These are phyloP conservation scores for Metaphire vulgaris DNA, from an alignment of 1,140 invertebrate genomes.

Conservation along the genomic window DNA sequence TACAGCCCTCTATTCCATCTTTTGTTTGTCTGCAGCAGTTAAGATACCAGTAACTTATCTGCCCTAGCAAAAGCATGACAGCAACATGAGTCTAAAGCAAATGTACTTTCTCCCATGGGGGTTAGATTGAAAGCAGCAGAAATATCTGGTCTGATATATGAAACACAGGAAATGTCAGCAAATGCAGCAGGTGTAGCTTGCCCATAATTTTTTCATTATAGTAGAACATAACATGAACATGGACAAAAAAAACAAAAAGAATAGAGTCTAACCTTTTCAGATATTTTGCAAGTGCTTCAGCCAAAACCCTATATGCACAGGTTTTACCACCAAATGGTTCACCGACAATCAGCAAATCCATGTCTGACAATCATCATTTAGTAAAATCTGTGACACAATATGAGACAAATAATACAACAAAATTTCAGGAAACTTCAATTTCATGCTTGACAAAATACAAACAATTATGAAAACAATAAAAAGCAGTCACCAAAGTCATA, in stretches of 20 bases:
- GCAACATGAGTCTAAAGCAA: constrained; percentile 62
- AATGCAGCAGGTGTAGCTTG: constrained; percentile 50
- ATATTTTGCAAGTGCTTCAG: constrained; percentile 67
- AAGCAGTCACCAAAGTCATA: no score
- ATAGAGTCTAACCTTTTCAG: constrained; percentile 66
- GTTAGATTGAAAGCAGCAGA: no score
- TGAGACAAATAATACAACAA: neutral
- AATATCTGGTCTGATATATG: no score
- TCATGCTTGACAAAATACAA: no score
- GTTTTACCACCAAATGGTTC: constrained; percentile 67
- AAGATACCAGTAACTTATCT: no score
- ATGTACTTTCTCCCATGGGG: no score
- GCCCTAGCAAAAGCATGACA: no score
- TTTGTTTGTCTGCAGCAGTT: no score
- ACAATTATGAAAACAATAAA: no score
- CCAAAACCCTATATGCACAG: constrained; percentile 60
- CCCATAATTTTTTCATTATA: constrained; percentile 73
- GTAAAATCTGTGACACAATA: constrained; percentile 61
- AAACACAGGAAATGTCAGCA: no score
- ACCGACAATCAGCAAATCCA: constrained; percentile 80
- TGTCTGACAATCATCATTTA: constrained; percentile 92
- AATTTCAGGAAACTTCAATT: neutral
- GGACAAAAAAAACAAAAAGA: neutral
- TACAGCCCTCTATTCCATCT: no score
- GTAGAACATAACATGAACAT: constrained; percentile 63